Conservation (phyloP, 2,797 vertebrate species). For the Cynopterus sphinx region DNA sequence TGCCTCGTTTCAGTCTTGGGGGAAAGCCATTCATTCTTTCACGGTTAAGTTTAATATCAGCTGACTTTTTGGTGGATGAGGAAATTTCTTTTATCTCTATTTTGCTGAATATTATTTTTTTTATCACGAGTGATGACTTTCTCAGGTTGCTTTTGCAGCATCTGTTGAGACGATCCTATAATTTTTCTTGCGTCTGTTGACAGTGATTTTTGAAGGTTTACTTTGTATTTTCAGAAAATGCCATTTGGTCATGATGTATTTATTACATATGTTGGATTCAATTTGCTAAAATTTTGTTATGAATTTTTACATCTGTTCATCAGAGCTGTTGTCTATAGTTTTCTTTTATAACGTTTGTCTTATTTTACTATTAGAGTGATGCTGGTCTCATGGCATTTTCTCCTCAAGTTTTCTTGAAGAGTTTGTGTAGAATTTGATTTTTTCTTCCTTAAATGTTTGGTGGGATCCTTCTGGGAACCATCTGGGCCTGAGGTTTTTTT, state of each 20-base stretch:
- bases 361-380: background rate
- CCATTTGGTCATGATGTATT: background rate
- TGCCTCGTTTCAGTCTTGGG: background rate
- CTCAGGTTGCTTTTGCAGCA: background rate
- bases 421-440: background rate
- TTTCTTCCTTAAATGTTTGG: constrained; percentile 33
- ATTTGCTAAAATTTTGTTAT: constrained; percentile 37
- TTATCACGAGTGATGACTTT: constrained; percentile 7
- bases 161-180: background rate
- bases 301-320: constrained; percentile 26
- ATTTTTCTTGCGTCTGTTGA: background rate
- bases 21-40: background rate
- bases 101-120: background rate
- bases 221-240: constrained; percentile 15
- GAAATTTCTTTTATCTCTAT: background rate
- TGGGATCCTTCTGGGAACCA: background rate
- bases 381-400: background rate
- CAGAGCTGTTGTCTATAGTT: background rate
- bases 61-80: background rate
- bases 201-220: background rate
- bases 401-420: background rate
- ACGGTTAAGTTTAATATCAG: background rate
- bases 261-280: background rate
- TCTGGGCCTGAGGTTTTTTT: background rate
- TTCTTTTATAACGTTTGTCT: background rate